Evolutionary conservation across 2,888 invertebrate species (phyloP).

Genomic region (Cancer borealis): DNA sequence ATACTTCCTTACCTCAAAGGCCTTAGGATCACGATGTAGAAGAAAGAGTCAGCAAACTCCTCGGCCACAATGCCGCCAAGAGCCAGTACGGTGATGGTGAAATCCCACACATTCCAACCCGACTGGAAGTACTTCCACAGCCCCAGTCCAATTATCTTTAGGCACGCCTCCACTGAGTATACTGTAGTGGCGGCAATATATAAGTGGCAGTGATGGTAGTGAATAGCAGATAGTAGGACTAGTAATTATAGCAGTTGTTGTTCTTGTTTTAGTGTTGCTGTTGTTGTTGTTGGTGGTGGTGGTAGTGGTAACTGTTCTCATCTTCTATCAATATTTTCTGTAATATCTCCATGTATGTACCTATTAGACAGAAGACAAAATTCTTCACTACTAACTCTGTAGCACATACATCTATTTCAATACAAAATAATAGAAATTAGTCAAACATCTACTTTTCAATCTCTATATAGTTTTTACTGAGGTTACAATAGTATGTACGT

Average conservation of each 20-base stretch:
- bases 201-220: background rate
- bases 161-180: constrained; percentile 87
- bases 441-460: too few relatives aligned
- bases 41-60: constrained; percentile 79
- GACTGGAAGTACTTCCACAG: constrained; percentile 87
- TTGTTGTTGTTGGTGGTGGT: background rate
- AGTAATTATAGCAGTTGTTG: background rate
- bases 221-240: background rate
- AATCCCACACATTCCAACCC: constrained; percentile 92
- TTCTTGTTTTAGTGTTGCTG: background rate
- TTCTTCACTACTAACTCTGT: too few relatives aligned
- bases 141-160: constrained; percentile 88
- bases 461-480: too few relatives aligned
- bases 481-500: too few relatives aligned
- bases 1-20: constrained; percentile 75
- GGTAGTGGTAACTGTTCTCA: background rate
- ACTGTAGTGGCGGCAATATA: constrained; percentile 82
- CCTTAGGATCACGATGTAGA: constrained; percentile 79
- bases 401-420: too few relatives aligned
- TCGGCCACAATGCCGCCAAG: constrained; percentile 80
- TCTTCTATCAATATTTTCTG: background rate
- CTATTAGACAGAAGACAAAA: background rate
- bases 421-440: too few relatives aligned
- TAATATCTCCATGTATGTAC: too few relatives aligned
- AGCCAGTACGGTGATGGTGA: constrained; percentile 84